A percentile compares a stretch with the other conserved stretches of the same genome.
Evolutionary conservation across 2,888 invertebrate species (phyloP).

Genomic region (Drosophila putrida): DNA sequence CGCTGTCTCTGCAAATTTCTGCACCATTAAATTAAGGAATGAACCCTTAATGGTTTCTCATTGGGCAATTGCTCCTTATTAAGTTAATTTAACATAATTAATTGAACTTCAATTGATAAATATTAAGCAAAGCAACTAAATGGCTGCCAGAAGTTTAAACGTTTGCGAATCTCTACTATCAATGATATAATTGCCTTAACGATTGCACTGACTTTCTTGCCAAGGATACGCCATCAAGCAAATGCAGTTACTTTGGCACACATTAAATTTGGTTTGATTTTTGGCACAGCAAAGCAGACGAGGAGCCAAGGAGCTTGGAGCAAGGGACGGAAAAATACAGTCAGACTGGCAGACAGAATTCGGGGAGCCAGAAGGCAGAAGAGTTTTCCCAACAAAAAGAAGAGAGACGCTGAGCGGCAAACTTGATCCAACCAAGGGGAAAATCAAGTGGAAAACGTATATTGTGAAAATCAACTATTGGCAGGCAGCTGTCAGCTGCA

Average conservation of each 20-base stretch:
- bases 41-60: neutral
- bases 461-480: constrained; percentile 80
- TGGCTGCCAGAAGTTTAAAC: constrained; percentile 14
- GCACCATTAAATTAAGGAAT: too few species aligned
- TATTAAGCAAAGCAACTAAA: constrained; percentile 10
- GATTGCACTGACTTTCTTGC: constrained; percentile 23
- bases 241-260: constrained; percentile 63
- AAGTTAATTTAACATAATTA: neutral
- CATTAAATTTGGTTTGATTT: constrained; percentile 67
- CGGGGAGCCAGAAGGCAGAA: constrained; percentile 1
- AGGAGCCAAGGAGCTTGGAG: constrained; percentile 3
- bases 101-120: constrained; percentile 3
- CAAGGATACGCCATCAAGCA: constrained; percentile 34
- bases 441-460: constrained; percentile 74
- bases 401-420: constrained; percentile 6
- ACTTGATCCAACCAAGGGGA: constrained; percentile 57
- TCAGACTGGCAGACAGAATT: neutral
- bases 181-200: constrained; percentile 56
- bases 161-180: constrained; percentile 30
- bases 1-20: neutral
- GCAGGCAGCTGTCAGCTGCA: constrained; percentile 81
- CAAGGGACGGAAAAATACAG: neutral
- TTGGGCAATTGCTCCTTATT: neutral
- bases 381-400: constrained; percentile 2
- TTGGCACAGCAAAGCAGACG: constrained; percentile 23